Conservation (phyloP, 92 coral and sea anemone genomes). For the Porites evermanni region DNA sequence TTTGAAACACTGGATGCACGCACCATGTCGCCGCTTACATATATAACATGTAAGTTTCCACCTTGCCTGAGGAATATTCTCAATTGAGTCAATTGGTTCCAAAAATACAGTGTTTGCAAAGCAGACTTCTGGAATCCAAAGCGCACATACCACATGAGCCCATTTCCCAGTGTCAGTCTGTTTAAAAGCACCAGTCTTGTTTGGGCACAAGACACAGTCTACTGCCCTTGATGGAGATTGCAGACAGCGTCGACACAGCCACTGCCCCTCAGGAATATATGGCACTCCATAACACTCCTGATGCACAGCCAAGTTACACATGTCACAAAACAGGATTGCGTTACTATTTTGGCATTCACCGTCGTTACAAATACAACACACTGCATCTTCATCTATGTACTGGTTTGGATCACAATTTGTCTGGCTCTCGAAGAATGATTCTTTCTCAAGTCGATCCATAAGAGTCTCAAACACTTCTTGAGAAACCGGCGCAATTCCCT, state of each 20-base stretch:
- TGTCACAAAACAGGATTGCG: slow-evolving; percentile 98
- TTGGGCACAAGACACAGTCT: slow-evolving; percentile 97
- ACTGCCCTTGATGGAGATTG: slow-evolving; percentile 99
- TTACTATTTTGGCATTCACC: slow-evolving; percentile 99
- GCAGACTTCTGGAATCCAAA: slow-evolving; percentile 99
- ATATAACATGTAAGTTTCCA: slow-evolving; percentile 98
- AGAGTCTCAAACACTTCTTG: slow-evolving; percentile 97
- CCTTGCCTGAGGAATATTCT: slow-evolving; percentile 96
- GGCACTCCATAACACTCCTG: slow-evolving; percentile 99
- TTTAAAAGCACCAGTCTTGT: slow-evolving; percentile 99
- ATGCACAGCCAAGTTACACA: slow-evolving; percentile 99
- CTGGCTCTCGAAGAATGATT: slow-evolving; percentile 98
- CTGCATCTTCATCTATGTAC: slow-evolving; percentile 99
- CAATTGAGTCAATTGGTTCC: slow-evolving; percentile 99
- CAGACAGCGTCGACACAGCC: slow-evolving; percentile 99
- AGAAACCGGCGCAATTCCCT: slow-evolving; percentile 96
- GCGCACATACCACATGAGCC: slow-evolving; percentile 99
- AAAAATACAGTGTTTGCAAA: slow-evolving; percentile 99
- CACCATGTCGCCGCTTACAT: slow-evolving; percentile 98
- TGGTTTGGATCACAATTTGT: slow-evolving; percentile 97
- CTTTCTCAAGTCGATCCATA: slow-evolving; percentile 98
- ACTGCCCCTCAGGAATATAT: slow-evolving; percentile 99
- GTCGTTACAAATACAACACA: slow-evolving; percentile 98
- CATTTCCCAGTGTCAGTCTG: slow-evolving; percentile 98
- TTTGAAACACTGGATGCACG: slow-evolving; percentile 98